Percentiles rank a stretch among this genome's conserved stretches.
Evolutionary conservation across 2,888 invertebrate genomes (phyloP).

Genomic region (Pandemis corylana): DNA sequence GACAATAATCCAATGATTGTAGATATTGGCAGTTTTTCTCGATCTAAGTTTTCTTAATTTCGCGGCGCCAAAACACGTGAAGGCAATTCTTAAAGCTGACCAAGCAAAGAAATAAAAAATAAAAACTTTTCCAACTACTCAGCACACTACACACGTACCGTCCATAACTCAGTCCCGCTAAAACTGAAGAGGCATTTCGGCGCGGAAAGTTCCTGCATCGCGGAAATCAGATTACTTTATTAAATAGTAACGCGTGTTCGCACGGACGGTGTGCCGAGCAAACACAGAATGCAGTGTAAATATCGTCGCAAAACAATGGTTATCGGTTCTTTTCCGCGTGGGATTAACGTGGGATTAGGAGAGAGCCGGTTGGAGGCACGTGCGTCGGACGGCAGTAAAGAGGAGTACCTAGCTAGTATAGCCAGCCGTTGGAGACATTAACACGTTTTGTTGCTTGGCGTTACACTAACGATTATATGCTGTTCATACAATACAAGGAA

Average conservation of each 20-base stretch:
- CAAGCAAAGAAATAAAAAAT: slow-evolving; percentile 7
- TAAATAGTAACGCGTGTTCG: slow-evolving; percentile 67
- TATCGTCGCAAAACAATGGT: slow-evolving; percentile 74
- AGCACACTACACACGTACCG: slow-evolving; percentile 55
- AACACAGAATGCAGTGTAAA: slow-evolving; percentile 72
- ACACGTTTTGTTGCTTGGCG: slow-evolving; percentile 17
- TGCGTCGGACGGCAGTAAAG: slow-evolving; percentile 64
- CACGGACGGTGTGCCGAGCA: slow-evolving; percentile 69
- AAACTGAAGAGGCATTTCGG: slow-evolving; percentile 46
- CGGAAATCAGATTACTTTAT: slow-evolving; percentile 65
- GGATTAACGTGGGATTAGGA: slow-evolving; percentile 77
- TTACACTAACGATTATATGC: slow-evolving; percentile 10
- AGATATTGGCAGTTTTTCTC: not conserved
- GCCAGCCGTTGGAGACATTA: slow-evolving; percentile 16
- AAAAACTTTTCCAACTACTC: slow-evolving; percentile 25
- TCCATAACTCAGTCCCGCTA: slow-evolving; percentile 52
- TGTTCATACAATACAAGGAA: not conserved
- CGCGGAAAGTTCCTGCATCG: slow-evolving; percentile 55
- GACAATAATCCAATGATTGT: not conserved
- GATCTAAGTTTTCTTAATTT: not conserved
- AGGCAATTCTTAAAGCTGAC: not conserved
- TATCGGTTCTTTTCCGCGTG: slow-evolving; percentile 77
- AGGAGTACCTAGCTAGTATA: slow-evolving; percentile 14
- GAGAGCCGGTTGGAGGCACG: slow-evolving; percentile 63
- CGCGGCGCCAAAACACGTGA: not conserved